Conservation (phyloP, 2,888 invertebrate species). For the Parthenolecanium corni region DNA sequence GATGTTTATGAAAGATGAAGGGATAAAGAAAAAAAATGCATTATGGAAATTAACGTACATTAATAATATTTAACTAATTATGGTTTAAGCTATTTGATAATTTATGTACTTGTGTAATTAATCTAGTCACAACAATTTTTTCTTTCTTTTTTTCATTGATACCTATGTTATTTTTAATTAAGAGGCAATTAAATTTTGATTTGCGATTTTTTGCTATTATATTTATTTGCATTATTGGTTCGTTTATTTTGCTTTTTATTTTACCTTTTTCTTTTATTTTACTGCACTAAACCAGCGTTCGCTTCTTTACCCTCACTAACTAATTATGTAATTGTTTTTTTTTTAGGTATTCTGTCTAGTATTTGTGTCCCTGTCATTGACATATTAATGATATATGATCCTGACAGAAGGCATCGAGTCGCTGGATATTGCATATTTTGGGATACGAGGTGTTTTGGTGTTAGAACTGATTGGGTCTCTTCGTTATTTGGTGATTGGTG, state of each 20-base stretch:
- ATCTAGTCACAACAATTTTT: constrained; percentile 18
- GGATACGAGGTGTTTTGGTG: no score
- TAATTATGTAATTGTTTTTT: background rate
- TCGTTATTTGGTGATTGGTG: no score
- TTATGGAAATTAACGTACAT: no score
- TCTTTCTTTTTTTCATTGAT: constrained; percentile 6
- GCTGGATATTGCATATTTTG: no score
- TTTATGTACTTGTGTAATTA: constrained; percentile 22
- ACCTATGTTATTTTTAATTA: constrained; percentile 7
- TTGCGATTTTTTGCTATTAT: constrained; percentile 25
- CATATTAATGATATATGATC: no score
- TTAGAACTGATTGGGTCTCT: no score
- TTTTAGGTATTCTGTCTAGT: background rate
- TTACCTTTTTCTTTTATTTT: background rate
- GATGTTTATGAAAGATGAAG: background rate
- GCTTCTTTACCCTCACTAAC: background rate
- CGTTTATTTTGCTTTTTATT: constrained; percentile 4
- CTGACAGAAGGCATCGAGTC: no score
- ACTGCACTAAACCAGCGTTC: no score
- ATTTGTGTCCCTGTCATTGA: no score
- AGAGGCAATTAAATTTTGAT: constrained; percentile 25
- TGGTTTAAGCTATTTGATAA: constrained; percentile 17
- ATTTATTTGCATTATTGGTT: constrained; percentile 9
- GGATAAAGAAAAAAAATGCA: no score
- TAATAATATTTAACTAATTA: constrained; percentile 8